Percentiles rank a stretch among this genome's conserved stretches.
Evolutionary conservation across 2,113 vertebrate species (phyloP).

Genomic region (Patagioenas fasciata): DNA sequence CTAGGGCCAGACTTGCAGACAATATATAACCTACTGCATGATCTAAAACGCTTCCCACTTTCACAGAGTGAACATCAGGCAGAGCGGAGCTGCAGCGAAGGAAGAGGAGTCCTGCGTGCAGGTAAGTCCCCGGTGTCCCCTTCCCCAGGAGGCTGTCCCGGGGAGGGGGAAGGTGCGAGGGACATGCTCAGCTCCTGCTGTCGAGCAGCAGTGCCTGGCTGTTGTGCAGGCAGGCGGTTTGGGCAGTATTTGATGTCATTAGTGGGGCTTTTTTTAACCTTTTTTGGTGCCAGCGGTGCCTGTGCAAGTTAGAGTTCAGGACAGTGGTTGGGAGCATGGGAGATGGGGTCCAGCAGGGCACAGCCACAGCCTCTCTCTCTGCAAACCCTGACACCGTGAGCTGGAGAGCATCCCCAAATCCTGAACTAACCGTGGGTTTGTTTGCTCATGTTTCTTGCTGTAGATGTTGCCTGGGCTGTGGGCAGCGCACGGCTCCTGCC

Average conservation of each 20-base stretch:
- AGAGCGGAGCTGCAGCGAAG: not conserved
- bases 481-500: not conserved
- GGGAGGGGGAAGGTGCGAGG: constrained; percentile 10
- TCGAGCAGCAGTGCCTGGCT: not conserved
- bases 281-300: not conserved
- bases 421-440: not conserved
- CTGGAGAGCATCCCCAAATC: not conserved
- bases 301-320: not conserved
- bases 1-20: constrained; percentile 76
- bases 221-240: not conserved
- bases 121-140: constrained; percentile 11
- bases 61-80: constrained; percentile 60
- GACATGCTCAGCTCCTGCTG: not conserved
- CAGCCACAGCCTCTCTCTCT: not conserved
- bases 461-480: not conserved
- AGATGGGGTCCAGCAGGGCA: not conserved
- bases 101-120: constrained; percentile 13
- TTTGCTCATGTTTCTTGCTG: not conserved
- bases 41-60: constrained; percentile 66
- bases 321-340: not conserved
- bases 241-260: not conserved
- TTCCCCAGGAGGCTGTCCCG: not conserved
- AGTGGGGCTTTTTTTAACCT: not conserved
- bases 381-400: rapidly evolving
- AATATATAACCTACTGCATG: constrained; percentile 73